These are phyloP conservation scores for Bembecia ichneumoniformis DNA, from an alignment of 2,888 invertebrate species.

Conservation along the genomic window DNA sequence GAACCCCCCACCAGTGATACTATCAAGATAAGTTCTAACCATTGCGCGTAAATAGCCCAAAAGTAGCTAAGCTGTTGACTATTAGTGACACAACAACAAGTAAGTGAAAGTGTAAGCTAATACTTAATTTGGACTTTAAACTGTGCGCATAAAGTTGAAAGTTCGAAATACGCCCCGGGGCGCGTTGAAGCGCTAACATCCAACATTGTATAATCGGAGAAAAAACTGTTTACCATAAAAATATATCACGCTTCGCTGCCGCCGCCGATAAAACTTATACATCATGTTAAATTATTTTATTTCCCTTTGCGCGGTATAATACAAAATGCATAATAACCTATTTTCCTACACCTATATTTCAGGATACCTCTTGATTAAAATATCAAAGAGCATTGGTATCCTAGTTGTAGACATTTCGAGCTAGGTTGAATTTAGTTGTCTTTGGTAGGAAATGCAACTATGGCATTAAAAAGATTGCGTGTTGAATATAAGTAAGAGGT, in stretches of 20 bases:
- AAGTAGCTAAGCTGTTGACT: slow-evolving; percentile 16
- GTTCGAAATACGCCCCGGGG: not conserved
- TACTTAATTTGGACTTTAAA: slow-evolving; percentile 1
- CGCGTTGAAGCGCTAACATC: not conserved
- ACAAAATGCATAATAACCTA: too few species aligned
- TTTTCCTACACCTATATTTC: too few species aligned
- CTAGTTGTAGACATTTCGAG: too few species aligned
- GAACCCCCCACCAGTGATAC: not conserved
- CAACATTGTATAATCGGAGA: slow-evolving; percentile 1
- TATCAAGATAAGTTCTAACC: slow-evolving; percentile 10
- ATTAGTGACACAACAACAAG: slow-evolving; percentile 3
- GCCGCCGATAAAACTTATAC: not conserved
- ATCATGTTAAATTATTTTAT: not conserved
- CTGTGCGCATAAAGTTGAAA: not conserved
- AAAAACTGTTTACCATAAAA: slow-evolving; percentile 1
- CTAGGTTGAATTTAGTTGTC: too few species aligned
- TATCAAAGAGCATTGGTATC: too few species aligned
- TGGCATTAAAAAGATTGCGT: too few species aligned
- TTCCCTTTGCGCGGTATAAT: not conserved
- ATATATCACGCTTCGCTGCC: not conserved
- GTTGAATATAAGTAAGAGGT: too few species aligned
- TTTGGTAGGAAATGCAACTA: too few species aligned
- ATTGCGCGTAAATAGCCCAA: slow-evolving; percentile 21
- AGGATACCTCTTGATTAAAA: too few species aligned
- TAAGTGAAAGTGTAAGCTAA: slow-evolving; percentile 2